Evolutionary conservation across 2,113 vertebrate genomes (phyloP).

Genomic region (Hyperopisus bebe): DNA sequence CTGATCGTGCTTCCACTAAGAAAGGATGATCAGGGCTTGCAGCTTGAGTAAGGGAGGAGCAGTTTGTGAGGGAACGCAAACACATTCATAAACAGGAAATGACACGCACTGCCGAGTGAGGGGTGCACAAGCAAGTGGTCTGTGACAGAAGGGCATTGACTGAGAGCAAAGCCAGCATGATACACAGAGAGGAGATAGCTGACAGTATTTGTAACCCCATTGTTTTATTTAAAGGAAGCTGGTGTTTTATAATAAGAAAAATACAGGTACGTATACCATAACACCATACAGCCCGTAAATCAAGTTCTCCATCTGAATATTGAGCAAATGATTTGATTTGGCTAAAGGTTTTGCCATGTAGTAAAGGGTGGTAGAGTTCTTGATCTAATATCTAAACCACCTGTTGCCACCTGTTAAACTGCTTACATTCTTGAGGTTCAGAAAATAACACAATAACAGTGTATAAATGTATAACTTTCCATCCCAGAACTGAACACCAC

Average conservation of each 20-base stretch:
- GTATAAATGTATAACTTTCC: neutral
- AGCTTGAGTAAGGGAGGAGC: neutral
- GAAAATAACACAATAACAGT: neutral
- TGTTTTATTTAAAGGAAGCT: neutral
- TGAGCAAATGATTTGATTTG: neutral
- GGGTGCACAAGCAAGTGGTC: neutral
- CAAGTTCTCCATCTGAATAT: neutral
- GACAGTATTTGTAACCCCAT: neutral
- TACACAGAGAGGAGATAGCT: neutral
- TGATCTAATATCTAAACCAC: neutral
- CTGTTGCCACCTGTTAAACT: neutral
- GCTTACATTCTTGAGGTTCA: neutral
- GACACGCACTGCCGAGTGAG: neutral
- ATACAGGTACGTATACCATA: neutral
- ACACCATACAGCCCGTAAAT: neutral
- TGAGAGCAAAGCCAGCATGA: neutral
- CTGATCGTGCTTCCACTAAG: neutral
- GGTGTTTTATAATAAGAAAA: neutral
- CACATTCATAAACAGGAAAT: neutral
- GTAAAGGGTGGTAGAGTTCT: neutral
- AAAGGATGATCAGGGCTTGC: neutral
- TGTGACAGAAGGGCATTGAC: neutral
- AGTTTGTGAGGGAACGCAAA: slow-evolving; percentile 1
- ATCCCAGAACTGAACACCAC: neutral
- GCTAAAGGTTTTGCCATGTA: neutral